These are phyloP conservation scores for Catostylus mosaicus DNA, from an alignment of 30 jellyfish, hydroid and myxozoan genomes.

Conservation along the genomic window DNA sequence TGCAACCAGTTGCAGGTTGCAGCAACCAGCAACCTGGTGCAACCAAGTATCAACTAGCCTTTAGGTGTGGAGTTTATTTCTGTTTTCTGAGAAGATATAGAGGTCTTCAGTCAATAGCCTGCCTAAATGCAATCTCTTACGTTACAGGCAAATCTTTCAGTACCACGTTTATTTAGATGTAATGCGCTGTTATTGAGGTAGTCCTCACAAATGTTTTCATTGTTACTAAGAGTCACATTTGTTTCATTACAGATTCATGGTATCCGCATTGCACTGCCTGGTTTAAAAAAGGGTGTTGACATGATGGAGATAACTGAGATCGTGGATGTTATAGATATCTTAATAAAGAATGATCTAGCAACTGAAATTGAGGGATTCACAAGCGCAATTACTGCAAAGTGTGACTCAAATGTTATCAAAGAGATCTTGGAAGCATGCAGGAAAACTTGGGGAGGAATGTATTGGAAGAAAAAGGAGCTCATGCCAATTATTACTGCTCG, in stretches of 20 bases:
- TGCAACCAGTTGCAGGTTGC: constrained; percentile 26
- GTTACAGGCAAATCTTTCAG: too few relatives aligned
- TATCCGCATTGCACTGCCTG: neutral
- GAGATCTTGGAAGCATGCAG: neutral
- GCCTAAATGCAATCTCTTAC: too few relatives aligned
- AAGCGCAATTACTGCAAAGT: neutral
- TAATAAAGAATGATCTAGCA: neutral
- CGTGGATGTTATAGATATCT: neutral
- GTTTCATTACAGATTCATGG: too few relatives aligned
- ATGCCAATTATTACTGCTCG: neutral
- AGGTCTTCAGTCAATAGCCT: too few relatives aligned
- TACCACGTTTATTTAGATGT: too few relatives aligned
- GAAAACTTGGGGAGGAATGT: neutral
- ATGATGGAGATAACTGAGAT: neutral
- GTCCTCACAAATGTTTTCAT: too few relatives aligned
- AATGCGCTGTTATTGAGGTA: too few relatives aligned
- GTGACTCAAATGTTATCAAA: neutral
- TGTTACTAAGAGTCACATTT: too few relatives aligned
- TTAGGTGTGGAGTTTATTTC: too few relatives aligned
- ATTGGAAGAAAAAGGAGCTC: neutral
- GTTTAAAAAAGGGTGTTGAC: neutral
- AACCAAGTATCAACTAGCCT: constrained; percentile 12
- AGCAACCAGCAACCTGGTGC: constrained; percentile 20
- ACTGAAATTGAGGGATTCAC: neutral
- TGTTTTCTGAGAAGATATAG: too few relatives aligned